Evolutionary conservation across 2,888 invertebrate genomes (phyloP), one percentile per base, ranked within the genome.

Genomic region (Trimorus sp.): DNA sequence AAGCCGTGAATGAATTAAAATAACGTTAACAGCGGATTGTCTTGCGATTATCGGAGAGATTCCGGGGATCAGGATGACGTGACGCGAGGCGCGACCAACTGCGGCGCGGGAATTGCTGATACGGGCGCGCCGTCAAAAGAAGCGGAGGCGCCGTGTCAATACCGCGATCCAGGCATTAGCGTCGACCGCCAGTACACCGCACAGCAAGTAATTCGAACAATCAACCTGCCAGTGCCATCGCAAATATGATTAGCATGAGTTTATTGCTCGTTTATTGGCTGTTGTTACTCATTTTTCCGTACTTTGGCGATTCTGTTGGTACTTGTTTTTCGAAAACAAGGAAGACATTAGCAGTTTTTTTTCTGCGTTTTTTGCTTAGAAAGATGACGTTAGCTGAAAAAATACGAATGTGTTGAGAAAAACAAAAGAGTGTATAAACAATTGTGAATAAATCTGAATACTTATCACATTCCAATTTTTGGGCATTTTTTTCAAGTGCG

Each of bases 121-220:
- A 63, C 51, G 16, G 42, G 53, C 7, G 16, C 15, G 70, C n/a
- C 70, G 58, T 58, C 66, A 38, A 78, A 71, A 66, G 73, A 63
- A 40, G 15, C 48, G 48, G 51, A 74, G 42, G 45, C 45, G 26
- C 59, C 70, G 59, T 75, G 79, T 79, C 79, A 79, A 69, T 79
- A 79, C 38, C 69, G 63, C 54, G 79, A 79, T 62, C 74, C 51
- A 74, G 74, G 69, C 63, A 74, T 74, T 68, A 73, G 63, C 69
- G 42, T 74, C 16, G 63, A 79, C n/a, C 79, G 58, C 8, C 74
- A 68, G 36, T 75, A 42, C 54, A 79, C 75, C 38, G 53, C 26
- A 15, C 79, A 79, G 70, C 79, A 79, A 74, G 79, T 79, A 79
- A 79, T 79, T 66, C 56, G 12, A 68, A 68, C 63, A 69, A 76